Percentiles rank a stretch among this genome's conserved stretches.
Evolutionary conservation across 2,888 invertebrate species (phyloP).

Genomic region (Portevinia maculata): DNA sequence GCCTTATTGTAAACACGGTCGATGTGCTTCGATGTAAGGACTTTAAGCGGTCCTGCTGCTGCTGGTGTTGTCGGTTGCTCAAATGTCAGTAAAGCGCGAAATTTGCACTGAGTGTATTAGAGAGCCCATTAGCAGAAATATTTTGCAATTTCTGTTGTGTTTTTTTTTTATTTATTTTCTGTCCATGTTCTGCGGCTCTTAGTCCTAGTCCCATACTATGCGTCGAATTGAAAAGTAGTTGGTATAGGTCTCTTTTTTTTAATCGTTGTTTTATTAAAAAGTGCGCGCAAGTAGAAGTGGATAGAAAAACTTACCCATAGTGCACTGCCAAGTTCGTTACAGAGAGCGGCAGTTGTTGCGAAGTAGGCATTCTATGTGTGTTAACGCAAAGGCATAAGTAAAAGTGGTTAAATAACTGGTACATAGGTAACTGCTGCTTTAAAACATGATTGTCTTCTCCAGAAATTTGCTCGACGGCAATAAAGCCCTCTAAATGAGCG

Average conservation of each 20-base stretch:
- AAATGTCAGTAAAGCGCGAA: constrained; percentile 71
- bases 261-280: constrained; percentile 60
- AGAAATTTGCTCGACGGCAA: constrained; percentile 25
- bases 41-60: constrained; percentile 12
- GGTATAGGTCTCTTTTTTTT: constrained; percentile 51
- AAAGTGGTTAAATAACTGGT: constrained; percentile 66
- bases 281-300: constrained; percentile 44
- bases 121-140: constrained; percentile 72
- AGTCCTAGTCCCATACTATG: constrained; percentile 13
- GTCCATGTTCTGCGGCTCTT: not conserved
- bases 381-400: constrained; percentile 26
- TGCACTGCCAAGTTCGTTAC: constrained; percentile 21
- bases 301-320: constrained; percentile 26
- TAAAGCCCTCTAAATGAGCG: constrained; percentile 14
- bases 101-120: constrained; percentile 70
- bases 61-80: constrained; percentile 29
- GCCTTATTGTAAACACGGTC: constrained; percentile 46
- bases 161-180: constrained; percentile 32
- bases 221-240: constrained; percentile 29
- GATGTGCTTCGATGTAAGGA: constrained; percentile 9
- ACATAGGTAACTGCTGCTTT: constrained; percentile 45
- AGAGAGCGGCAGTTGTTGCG: constrained; percentile 24
- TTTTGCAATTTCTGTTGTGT: constrained; percentile 68
- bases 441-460: constrained; percentile 53
- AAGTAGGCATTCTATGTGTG: constrained; percentile 22